Percentiles rank a stretch among this genome's conserved stretches.
These are phyloP conservation scores for Mystacides longicornis DNA, from an alignment of 2,888 invertebrate genomes.

Conservation along the genomic window DNA sequence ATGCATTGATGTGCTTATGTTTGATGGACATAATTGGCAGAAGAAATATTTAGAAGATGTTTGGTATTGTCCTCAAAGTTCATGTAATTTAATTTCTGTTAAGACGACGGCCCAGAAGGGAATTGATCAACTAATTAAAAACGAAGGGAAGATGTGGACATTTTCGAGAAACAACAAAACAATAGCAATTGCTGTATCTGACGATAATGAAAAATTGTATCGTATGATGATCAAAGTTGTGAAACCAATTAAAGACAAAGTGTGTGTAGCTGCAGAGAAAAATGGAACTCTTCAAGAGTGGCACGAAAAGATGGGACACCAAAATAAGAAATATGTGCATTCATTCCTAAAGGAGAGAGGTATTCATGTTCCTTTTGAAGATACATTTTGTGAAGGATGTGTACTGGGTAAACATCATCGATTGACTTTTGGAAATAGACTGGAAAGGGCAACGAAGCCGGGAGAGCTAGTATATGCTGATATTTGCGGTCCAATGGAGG, in stretches of 20 bases:
- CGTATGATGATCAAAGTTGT: background rate
- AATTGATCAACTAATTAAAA: background rate
- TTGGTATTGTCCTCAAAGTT: conserved; percentile 3
- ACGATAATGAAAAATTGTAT: background rate
- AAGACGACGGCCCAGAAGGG: conserved; percentile 2
- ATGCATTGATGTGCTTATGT: background rate
- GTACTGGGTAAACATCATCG: too few relatives aligned
- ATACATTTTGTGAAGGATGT: background rate
- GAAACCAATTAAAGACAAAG: background rate
- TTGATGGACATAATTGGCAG: background rate
- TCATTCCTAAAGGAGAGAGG: background rate
- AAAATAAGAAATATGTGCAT: background rate
- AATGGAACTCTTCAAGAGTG: background rate
- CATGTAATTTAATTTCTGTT: conserved; percentile 3
- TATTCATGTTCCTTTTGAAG: background rate
- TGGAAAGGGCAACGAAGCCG: too few relatives aligned
- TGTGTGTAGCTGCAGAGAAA: background rate
- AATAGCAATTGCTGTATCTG: background rate
- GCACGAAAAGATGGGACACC: conserved; percentile 1
- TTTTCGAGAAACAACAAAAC: background rate
- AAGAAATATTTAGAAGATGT: background rate
- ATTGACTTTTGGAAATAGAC: too few relatives aligned
- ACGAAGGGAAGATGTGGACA: background rate
- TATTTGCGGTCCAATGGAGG: too few relatives aligned
- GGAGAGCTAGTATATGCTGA: too few relatives aligned